Percentiles rank a stretch among this genome's conserved stretches.
Conservation (phyloP, 2,113 vertebrate species). For the Dasyprocta punctata region DNA sequence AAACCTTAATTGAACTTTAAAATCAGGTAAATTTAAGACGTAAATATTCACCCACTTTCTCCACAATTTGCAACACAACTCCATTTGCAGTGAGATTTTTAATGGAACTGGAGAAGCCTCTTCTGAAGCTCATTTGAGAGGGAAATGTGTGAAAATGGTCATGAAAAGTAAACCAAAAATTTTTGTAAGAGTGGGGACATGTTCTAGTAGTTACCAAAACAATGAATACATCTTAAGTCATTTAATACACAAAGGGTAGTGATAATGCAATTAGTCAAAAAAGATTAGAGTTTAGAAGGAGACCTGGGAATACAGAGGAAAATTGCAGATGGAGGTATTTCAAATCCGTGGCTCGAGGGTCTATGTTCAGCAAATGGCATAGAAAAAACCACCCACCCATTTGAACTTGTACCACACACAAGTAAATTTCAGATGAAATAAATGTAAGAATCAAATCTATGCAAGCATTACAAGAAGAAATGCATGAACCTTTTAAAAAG, state of each 20-base stretch:
- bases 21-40: constrained; percentile 23
- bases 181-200: not conserved
- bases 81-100: not conserved
- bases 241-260: not conserved
- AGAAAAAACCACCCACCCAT: constrained; percentile 58
- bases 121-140: not conserved
- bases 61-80: not conserved
- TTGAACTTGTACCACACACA: constrained; percentile 22
- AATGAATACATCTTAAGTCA: not conserved
- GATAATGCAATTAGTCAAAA: not conserved
- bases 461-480: constrained; percentile 27
- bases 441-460: constrained; percentile 49
- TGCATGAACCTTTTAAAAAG: not conserved
- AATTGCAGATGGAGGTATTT: constrained; percentile 17
- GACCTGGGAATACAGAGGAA: not conserved
- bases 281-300: not conserved
- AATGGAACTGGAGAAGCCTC: not conserved
- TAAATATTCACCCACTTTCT: constrained; percentile 12
- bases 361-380: not conserved
- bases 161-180: not conserved
- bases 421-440: constrained; percentile 66
- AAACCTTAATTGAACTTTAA: constrained; percentile 76
- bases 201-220: not conserved
- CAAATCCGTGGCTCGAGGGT: not conserved
- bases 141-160: not conserved